Evolutionary conservation across 2,113 vertebrate species (phyloP), one percentile per base, ranked within the genome.

Genomic region (Serilophus lunatus): DNA sequence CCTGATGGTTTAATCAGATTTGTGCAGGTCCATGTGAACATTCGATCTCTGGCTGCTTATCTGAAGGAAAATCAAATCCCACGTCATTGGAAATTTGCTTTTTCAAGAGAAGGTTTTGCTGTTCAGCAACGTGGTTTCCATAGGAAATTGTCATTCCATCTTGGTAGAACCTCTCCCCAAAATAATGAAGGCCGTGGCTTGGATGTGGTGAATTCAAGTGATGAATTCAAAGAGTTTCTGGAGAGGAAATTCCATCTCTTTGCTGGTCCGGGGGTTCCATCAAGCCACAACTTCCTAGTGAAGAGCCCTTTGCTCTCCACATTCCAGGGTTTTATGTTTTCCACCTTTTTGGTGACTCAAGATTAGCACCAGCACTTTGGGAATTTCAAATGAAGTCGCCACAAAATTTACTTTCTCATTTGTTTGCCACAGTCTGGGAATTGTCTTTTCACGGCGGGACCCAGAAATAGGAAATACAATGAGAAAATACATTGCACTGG

Each of bases 21-120:
- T 24, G 15, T 45, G 29, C 12, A 35, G 66, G 29, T 54, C 69
- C 3, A 0, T 0, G 0, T 2, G 26, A 47, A 42, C 12, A 9
- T 50, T 60, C 51, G 47, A 33, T 59, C 54, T 57, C 42, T 28
- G 85, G 36, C 9, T 40, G 31, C 7, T 74, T 65, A 38, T 31
- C 85, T 18, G 61, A 49, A 50, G 90, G 78, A 71, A 75, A 54
- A 90, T 5, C 16, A 44, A 65, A 49, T 11, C 51, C 51, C 16
- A 9, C 17, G 1, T 9, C 1, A 2, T 9, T 38, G 35, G 49
- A 80, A 90, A 72, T 51, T 29, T 6, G 10, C 6, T 47, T 79
- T 70, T 78, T 31, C 10, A 11, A 10, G 26, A 57, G 26, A 25
- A 83, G 18, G 5, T 42, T 85, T 60, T 19, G 38, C n/a, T 10